phyloP scores from a whole-genome alignment of 2,888 invertebrate genomes.

The Apeira syringaria region DNA sequence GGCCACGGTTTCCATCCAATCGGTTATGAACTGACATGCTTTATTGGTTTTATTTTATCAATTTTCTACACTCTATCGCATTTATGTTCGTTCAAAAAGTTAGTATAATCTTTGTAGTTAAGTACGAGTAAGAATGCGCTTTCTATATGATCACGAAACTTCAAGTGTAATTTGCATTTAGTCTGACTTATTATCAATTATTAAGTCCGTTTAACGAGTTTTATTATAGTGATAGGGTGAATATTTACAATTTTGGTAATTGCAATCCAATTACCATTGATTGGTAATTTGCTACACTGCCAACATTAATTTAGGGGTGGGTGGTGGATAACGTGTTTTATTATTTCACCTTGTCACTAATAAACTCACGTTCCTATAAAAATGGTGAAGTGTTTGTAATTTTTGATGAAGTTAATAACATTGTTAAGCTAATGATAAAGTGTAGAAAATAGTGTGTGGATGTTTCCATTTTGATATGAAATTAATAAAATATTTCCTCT shows the following conservation, averaged over 20 bases:
- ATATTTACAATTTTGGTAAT: slow-evolving; percentile 17
- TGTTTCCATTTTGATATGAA: slow-evolving; percentile 81
- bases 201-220: slow-evolving; percentile 28
- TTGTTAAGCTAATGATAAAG: slow-evolving; percentile 61
- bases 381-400: slow-evolving; percentile 43
- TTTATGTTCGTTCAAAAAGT: slow-evolving; percentile 38
- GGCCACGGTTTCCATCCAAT: slow-evolving; percentile 2
- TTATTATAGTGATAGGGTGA: slow-evolving; percentile 51
- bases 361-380: slow-evolving; percentile 70
- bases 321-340: slow-evolving; percentile 2
- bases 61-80: slow-evolving; percentile 82
- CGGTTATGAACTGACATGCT: slow-evolving; percentile 40
- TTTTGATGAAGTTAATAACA: slow-evolving; percentile 24
- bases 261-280: slow-evolving; percentile 6
- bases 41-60: slow-evolving; percentile 71
- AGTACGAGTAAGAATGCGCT: slow-evolving; percentile 26
- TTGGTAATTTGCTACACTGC: slow-evolving; percentile 2
- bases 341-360: slow-evolving; percentile 51
- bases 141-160: slow-evolving; percentile 30
- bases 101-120: slow-evolving; percentile 29
- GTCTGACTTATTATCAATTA: slow-evolving; percentile 18
- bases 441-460: slow-evolving; percentile 80
- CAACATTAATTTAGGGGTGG: slow-evolving; percentile 1
- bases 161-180: slow-evolving; percentile 34
- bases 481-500: slow-evolving; percentile 79